phyloP scores from a whole-genome alignment of 2,113 vertebrate genomes.

The Aphyosemion australe region DNA sequence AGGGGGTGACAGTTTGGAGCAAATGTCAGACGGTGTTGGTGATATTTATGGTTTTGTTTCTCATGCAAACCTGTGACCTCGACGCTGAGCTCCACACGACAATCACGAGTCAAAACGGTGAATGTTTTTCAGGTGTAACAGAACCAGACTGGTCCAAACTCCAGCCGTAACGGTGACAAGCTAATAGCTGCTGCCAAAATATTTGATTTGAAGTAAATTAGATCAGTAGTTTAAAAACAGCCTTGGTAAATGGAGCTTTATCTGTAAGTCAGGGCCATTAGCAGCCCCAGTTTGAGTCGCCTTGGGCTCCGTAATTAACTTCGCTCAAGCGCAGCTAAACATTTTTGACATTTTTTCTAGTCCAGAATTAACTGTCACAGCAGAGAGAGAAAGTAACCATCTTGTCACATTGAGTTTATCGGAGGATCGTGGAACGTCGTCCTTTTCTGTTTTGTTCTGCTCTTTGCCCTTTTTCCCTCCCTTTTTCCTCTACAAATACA shows the following conservation, averaged over 20 bases:
- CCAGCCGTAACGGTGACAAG: slow-evolving; percentile 79
- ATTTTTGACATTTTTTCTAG: slow-evolving; percentile 98
- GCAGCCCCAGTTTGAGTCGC: slow-evolving; percentile 86
- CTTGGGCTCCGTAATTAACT: slow-evolving; percentile 95
- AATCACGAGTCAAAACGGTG: neutral
- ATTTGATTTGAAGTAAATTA: slow-evolving; percentile 96
- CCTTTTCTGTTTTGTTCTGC: slow-evolving; percentile 63
- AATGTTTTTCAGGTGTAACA: slow-evolving; percentile 23
- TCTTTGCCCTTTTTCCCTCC: slow-evolving; percentile 10
- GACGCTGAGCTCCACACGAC: neutral
- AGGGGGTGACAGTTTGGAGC: slow-evolving; percentile 49
- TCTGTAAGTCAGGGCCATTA: slow-evolving; percentile 96
- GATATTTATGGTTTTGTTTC: slow-evolving; percentile 33
- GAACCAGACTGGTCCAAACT: slow-evolving; percentile 34
- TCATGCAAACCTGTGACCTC: slow-evolving; percentile 5
- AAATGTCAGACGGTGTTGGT: slow-evolving; percentile 46
- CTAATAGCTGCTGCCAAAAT: slow-evolving; percentile 92
- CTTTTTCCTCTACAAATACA: slow-evolving; percentile 1
- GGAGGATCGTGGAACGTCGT: slow-evolving; percentile 80
- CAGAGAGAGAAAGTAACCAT: slow-evolving; percentile 91
- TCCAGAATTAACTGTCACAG: slow-evolving; percentile 98
- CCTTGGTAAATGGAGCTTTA: slow-evolving; percentile 92
- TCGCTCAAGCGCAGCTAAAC: slow-evolving; percentile 95
- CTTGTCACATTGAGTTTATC: slow-evolving; percentile 91
- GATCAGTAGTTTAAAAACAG: slow-evolving; percentile 89